Evolutionary conservation across 1,140 invertebrate species (phyloP), one percentile per base, ranked within the genome.

Genomic region (Papilio polyxenes): DNA sequence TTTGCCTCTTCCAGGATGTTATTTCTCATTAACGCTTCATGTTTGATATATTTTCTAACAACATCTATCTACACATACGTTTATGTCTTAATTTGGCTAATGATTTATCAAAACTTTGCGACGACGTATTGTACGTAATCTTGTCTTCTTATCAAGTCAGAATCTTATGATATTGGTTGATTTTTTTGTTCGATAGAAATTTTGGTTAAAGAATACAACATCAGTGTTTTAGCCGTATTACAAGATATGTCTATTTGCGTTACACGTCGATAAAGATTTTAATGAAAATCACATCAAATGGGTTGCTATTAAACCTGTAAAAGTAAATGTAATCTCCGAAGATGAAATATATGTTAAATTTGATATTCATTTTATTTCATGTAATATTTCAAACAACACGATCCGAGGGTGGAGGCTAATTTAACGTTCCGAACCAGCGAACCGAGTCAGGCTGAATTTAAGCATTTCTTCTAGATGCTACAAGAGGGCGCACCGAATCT

Each of bases 381-480:
- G 84, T 88, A 86, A 88, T 89, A 89, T 87, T 86, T 91, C 85
- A 89, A 88, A 89, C 86, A 89, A 85, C 87, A 81, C 81, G 80
- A 85, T 85, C 83, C 83, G 83, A 75, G 84, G 59, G 81, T 84
- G 83, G 89, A 85, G 85, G 80, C 85, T 90, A 91, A 90, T 91
- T 91, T 90, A 89, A 86, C 85, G 84, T 90, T 90, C 85, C 86
- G 75, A 87, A 83, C 85, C 88, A 88, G 85, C 86, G 89, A 75
- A 83, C 84, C 83, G 84, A n/a, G 83, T 81, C 84, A 56, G 82
- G 51, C 85, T 83, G 88, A 86, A 87, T 88, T 89, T 86, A 86
- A 87, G 85, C 84, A 89, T 88, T 92, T 88, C 90, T 91, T 89
- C 83, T 89, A 87, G 88, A 87, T 84, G 81, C 84, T 85, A 83